These are phyloP conservation scores for Diorhabda sublineata DNA, from an alignment of 1,140 invertebrate species.

Conservation along the genomic window DNA sequence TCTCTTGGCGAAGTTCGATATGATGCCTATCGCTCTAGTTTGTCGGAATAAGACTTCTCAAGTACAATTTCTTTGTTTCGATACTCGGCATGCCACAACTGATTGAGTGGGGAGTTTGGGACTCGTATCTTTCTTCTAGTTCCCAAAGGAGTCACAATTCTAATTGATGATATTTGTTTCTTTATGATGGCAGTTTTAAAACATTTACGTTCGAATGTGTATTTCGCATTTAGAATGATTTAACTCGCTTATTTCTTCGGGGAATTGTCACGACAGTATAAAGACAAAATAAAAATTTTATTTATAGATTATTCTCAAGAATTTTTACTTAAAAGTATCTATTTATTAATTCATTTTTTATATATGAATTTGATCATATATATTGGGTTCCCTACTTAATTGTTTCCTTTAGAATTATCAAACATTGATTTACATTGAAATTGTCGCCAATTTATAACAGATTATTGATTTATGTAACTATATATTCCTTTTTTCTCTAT, in stretches of 20 bases:
- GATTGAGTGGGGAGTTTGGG: slow-evolving; percentile 45
- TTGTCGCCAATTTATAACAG: no score
- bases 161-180: slow-evolving; percentile 42
- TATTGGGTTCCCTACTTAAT: no score
- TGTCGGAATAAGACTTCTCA: slow-evolving; percentile 38
- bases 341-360: no score
- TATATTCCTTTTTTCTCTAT: no score
- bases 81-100: slow-evolving; percentile 42
- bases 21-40: slow-evolving; percentile 40
- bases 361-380: no score
- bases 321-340: no score
- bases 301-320: no score
- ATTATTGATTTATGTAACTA: no score
- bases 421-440: no score
- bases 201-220: slow-evolving; percentile 12
- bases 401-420: no score
- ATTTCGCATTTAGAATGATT: slow-evolving; percentile 14
- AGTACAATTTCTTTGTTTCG: slow-evolving; percentile 44
- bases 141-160: slow-evolving; percentile 38
- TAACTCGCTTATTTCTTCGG: slow-evolving; percentile 4
- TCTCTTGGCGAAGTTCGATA: slow-evolving; percentile 34
- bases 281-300: no score
- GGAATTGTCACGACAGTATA: background rate
- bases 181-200: slow-evolving; percentile 27
- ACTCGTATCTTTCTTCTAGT: slow-evolving; percentile 34